These are phyloP conservation scores for Mustelus asterias DNA, from an alignment of 2,113 vertebrate species.

Conservation along the genomic window DNA sequence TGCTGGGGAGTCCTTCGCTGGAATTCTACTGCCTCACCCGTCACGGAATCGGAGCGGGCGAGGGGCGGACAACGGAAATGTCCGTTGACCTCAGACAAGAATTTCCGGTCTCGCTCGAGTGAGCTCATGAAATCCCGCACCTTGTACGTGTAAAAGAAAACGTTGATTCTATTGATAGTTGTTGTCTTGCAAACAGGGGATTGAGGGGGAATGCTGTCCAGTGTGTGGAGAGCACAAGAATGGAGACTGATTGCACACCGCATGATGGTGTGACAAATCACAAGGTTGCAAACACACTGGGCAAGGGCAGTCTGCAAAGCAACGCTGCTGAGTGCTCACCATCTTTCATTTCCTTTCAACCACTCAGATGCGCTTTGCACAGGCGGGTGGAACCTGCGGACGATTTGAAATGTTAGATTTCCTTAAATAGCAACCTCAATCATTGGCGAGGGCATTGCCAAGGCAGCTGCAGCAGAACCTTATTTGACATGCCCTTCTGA, in stretches of 20 bases:
- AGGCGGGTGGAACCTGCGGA: neutral
- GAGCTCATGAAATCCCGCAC: too few relatives aligned
- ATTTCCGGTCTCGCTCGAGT: too few relatives aligned
- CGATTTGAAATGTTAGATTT: neutral
- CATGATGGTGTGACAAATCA: neutral
- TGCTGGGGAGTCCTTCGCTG: neutral
- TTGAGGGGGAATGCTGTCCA: neutral
- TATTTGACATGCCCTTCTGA: neutral
- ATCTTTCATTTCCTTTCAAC: neutral
- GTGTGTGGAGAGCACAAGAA: neutral
- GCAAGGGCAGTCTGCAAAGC: neutral
- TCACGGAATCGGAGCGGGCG: too few relatives aligned
- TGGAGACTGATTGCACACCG: neutral
- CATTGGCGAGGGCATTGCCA: neutral
- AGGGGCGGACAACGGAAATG: too few relatives aligned
- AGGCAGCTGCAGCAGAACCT: neutral
- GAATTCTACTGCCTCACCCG: too few relatives aligned
- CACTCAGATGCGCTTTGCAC: neutral
- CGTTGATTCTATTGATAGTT: neutral
- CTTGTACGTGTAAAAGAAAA: neutral
- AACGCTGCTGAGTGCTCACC: neutral
- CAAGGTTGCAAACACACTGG: neutral
- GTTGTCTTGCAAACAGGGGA: neutral
- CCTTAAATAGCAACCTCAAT: neutral
- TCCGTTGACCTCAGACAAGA: too few relatives aligned